Base-by-base conservation (phyloP, 2,797 vertebrate species). In the Coccyzus lansbergi region DNA sequence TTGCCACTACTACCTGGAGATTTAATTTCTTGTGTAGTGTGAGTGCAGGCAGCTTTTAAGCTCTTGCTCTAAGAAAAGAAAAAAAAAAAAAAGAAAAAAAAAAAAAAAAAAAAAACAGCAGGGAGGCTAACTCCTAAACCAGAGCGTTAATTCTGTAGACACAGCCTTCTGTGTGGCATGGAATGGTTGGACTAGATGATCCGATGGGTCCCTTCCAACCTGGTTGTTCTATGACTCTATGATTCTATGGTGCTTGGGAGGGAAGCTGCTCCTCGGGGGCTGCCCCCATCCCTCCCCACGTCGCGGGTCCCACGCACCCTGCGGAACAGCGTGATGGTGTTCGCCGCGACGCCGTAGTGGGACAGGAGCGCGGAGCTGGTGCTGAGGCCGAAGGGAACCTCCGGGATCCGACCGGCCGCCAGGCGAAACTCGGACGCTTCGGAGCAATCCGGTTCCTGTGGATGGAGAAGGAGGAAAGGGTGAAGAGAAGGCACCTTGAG, bases 241-340 rank as follows among this genome's bases (percentile, higher is more conserved):
- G n/a, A n/a, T n/a, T n/a, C n/a, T n/a, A n/a, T n/a, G 8, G 7
- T 2, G 24, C 2, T 20, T 42, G 33, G 72, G 13, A 6, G 4
- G 33, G 2, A 22, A 10, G 24, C 10, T 44, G 40, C 36, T n/a
- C 12, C 42, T 14, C 42, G 17, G 42, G 13, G 13, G 42, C 42
- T 42, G 42, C 42, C 42, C 42, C 42, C 13, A 15, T 7, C 26
- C 4, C 6, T 3, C 19, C 13, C 34, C 56, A 8, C 69, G 38
- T 34, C 51, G 55, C 51, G 40, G 40, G 28, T 8, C 59, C 36
- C 79, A 92, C 92, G 80, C 97, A 99, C 99, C 98, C 97, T 98
- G 91, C 99, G 98, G 95, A 99, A 99, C 55, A 99, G 67, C 60
- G 95, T 76, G 80, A 99, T 97, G 52, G 98, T 97, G 95, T 97